Evolutionary conservation across 1,140 invertebrate genomes (phyloP).

Genomic region (Hycleus cichorii): DNA sequence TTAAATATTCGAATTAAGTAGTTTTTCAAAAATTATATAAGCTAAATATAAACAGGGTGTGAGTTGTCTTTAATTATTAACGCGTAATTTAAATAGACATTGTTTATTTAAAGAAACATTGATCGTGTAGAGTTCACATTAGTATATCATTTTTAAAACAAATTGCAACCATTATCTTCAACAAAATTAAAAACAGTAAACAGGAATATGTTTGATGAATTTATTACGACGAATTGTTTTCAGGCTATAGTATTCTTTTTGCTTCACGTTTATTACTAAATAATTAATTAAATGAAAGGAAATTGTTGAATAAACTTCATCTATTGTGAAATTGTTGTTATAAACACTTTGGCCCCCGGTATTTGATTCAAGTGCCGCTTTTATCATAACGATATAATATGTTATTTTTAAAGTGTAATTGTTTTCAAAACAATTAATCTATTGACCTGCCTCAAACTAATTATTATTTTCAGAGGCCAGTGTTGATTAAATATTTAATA

Average conservation of each 20-base stretch:
- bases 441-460: constrained; percentile 13
- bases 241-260: too few species aligned
- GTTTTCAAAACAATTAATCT: constrained; percentile 16
- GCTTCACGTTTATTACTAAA: too few species aligned
- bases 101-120: constrained; percentile 10
- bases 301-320: too few species aligned
- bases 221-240: constrained; percentile 4
- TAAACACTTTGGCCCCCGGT: too few species aligned
- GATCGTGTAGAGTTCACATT: constrained; percentile 11
- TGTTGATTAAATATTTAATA: constrained; percentile 8
- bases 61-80: neutral
- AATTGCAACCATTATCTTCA: constrained; percentile 13
- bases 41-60: too few species aligned
- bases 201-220: constrained; percentile 11
- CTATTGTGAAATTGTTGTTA: too few species aligned
- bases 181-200: constrained; percentile 12
- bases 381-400: neutral
- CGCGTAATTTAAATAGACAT: too few species aligned
- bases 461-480: constrained; percentile 13
- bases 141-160: constrained; percentile 14
- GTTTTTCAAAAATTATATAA: too few species aligned
- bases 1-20: neutral
- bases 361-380: too few species aligned
- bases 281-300: too few species aligned
- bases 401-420: constrained; percentile 11